A percentile compares a stretch with the other conserved stretches of the same genome.
phyloP scores from a whole-genome alignment of 2,888 invertebrate species.

The Lathronympha strigana region DNA sequence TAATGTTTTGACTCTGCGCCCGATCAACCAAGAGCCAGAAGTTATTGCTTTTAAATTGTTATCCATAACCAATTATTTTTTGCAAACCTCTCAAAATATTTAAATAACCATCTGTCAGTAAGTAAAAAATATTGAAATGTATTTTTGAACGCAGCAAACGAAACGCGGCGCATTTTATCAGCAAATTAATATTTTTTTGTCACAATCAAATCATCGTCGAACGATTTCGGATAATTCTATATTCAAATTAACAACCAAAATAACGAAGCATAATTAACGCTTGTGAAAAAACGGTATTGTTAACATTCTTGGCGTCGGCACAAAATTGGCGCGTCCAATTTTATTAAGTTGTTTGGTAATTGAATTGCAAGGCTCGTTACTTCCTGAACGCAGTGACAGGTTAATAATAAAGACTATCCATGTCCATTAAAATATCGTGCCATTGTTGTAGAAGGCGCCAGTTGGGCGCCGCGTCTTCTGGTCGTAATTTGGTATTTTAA shows the following conservation, averaged over 20 bases:
- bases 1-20: neutral
- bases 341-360: conserved; percentile 32
- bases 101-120: conserved; percentile 6
- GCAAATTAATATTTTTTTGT: conserved; percentile 24
- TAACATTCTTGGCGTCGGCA: conserved; percentile 14
- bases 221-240: conserved; percentile 13
- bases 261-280: conserved; percentile 17
- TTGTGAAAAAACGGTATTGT: conserved; percentile 19
- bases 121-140: conserved; percentile 31
- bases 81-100: neutral
- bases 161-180: conserved; percentile 6
- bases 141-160: conserved; percentile 9
- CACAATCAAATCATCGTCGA: conserved; percentile 14
- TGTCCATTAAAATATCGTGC: neutral
- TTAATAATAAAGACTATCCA: neutral
- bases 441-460: neutral
- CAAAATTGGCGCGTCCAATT: conserved; percentile 23
- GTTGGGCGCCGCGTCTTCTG: too few species aligned
- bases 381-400: conserved; percentile 10
- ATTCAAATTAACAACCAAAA: conserved; percentile 29
- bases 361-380: conserved; percentile 19
- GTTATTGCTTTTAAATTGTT: conserved; percentile 13
- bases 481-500: too few species aligned
- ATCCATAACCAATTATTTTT: conserved; percentile 1
- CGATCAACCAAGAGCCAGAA: neutral